Conservation (phyloP, 2,888 invertebrate species). For the Heliconius cydno region DNA sequence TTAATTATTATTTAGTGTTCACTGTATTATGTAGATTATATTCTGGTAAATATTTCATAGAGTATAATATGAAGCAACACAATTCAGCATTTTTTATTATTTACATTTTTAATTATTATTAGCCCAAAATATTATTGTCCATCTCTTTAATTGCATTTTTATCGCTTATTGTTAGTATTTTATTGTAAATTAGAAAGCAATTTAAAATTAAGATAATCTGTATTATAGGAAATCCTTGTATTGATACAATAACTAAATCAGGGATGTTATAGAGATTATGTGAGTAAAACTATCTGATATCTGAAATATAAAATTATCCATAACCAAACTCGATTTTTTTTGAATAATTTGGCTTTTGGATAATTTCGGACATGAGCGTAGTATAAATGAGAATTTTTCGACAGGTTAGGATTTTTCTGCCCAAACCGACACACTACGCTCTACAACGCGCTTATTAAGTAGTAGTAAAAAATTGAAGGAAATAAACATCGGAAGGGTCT, state of each 20-base stretch:
- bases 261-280: background rate
- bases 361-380: too few species aligned
- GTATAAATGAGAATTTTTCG: too few species aligned
- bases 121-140: constrained; percentile 64
- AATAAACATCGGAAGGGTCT: too few species aligned
- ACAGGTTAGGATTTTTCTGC: too few species aligned
- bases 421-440: too few species aligned
- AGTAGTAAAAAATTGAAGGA: too few species aligned
- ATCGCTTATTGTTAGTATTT: constrained; percentile 64
- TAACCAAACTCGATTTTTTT: too few species aligned
- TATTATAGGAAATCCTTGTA: constrained; percentile 65
- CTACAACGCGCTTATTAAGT: too few species aligned
- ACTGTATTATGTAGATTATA: constrained; percentile 9
- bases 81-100: background rate
- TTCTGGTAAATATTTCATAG: constrained; percentile 9
- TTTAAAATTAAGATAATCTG: constrained; percentile 65
- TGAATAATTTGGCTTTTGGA: too few species aligned
- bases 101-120: constrained; percentile 36
- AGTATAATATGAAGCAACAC: background rate
- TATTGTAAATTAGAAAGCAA: constrained; percentile 62
- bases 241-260: constrained; percentile 51
- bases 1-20: constrained; percentile 1
- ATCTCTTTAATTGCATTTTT: constrained; percentile 70
- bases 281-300: too few species aligned
- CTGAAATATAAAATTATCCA: too few species aligned